Evolutionary conservation across 2,113 vertebrate genomes (phyloP).

Genomic region (Pagrus major): DNA sequence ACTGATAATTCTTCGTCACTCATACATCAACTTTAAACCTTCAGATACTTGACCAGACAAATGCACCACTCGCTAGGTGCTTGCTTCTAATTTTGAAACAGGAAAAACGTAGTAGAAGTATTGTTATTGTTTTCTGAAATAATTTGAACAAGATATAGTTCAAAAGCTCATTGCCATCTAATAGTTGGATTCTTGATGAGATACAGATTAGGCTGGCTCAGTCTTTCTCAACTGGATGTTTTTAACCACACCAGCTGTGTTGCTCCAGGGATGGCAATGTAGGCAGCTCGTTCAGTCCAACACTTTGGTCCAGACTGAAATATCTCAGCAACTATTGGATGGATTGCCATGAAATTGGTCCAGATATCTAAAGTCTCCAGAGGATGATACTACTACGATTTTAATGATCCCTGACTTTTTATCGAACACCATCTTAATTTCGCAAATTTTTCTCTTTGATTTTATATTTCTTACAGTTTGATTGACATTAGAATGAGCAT

Average conservation of each 20-base stretch:
- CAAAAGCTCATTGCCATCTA: background rate
- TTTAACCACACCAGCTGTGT: background rate
- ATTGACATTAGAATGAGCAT: background rate
- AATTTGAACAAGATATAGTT: background rate
- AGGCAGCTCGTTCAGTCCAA: background rate
- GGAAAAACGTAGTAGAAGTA: background rate
- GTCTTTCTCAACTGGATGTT: background rate
- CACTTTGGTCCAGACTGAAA: background rate
- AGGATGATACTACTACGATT: background rate
- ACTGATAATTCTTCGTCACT: background rate
- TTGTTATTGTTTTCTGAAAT: background rate
- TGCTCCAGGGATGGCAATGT: background rate
- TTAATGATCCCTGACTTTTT: background rate
- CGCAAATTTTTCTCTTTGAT: background rate
- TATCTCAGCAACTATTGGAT: background rate
- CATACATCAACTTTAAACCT: background rate
- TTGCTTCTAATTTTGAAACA: background rate
- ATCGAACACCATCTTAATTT: background rate
- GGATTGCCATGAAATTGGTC: background rate
- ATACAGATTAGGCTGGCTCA: background rate
- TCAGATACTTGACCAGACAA: background rate
- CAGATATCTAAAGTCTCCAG: too few species aligned
- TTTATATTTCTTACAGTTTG: background rate
- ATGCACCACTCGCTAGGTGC: background rate
- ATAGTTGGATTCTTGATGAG: background rate